Conservation (phyloP, 2,888 invertebrate genomes). For the Deilephila elpenor region DNA sequence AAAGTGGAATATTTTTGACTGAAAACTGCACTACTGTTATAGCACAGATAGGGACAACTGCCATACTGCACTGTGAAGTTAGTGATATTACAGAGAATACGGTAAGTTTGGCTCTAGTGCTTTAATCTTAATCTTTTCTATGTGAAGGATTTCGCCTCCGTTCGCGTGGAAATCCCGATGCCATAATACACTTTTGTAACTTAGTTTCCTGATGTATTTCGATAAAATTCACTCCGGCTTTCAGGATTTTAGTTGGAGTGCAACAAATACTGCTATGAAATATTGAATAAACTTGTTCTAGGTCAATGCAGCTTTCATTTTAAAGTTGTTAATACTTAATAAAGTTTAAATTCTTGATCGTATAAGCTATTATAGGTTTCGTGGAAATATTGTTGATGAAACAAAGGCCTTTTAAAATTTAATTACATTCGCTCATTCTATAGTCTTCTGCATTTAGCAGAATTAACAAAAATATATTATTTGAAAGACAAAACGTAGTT, state of each 20-base stretch:
- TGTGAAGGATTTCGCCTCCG: neutral
- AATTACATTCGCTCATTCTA: too few species aligned
- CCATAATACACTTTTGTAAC: neutral
- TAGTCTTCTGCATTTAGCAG: too few species aligned
- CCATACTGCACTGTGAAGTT: constrained; percentile 86
- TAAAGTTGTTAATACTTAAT: neutral
- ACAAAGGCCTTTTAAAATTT: too few species aligned
- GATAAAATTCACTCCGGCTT: neutral
- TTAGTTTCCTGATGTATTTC: constrained; percentile 6
- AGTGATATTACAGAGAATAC: constrained; percentile 86
- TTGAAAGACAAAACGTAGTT: too few species aligned
- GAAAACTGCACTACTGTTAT: constrained; percentile 86
- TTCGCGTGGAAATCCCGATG: neutral
- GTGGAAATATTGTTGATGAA: too few species aligned
- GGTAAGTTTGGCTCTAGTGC: constrained; percentile 71
- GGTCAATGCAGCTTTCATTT: neutral
- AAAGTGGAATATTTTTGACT: constrained; percentile 83
- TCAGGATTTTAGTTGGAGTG: neutral
- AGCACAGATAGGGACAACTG: constrained; percentile 87
- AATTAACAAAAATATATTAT: too few species aligned
- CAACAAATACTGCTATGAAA: neutral
- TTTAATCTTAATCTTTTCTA: constrained; percentile 1
- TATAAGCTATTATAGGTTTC: neutral
- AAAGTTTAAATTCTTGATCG: neutral
- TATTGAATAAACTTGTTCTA: neutral